Conservation (phyloP, 2,797 vertebrate genomes). For the Gallinago solitaria region DNA sequence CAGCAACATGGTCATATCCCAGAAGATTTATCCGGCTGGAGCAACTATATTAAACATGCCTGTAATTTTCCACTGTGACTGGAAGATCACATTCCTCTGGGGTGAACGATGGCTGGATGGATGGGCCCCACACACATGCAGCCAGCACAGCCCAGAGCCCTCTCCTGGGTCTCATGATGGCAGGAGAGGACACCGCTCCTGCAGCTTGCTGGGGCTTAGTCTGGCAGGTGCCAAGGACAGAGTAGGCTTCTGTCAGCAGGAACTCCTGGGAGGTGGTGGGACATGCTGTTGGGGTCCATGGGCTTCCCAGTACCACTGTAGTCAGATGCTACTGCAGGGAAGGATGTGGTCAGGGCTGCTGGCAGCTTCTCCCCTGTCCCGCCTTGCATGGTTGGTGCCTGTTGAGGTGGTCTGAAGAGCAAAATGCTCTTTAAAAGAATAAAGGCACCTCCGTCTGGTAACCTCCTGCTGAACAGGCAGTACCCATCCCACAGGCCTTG, state of each 20-base stretch:
- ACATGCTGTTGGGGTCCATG: not conserved
- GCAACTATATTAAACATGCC: constrained; percentile 64
- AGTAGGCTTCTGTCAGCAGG: not conserved
- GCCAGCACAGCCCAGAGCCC: not conserved
- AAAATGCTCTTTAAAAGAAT: not conserved
- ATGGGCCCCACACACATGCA: rapidly evolving
- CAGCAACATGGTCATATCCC: constrained; percentile 64
- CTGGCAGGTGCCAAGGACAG: not conserved
- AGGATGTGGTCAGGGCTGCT: not conserved
- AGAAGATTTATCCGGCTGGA: constrained; percentile 48
- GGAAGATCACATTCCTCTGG: constrained; percentile 23
- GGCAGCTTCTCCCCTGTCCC: not conserved
- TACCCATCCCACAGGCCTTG: not conserved
- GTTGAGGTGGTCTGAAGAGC: not conserved
- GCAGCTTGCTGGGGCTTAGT: not conserved
- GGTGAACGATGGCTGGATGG: not conserved
- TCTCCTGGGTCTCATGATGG: rapidly evolving
- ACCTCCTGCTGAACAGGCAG: not conserved
- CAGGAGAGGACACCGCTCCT: not conserved
- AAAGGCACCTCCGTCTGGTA: not conserved
- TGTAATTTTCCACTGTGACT: constrained; percentile 73
- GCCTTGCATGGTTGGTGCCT: not conserved
- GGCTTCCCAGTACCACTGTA: not conserved
- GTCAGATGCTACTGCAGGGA: not conserved
- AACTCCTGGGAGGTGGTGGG: not conserved